These are phyloP conservation scores for Phyllostomus discolor DNA, from an alignment of 2,113 vertebrate genomes.

Conservation along the genomic window DNA sequence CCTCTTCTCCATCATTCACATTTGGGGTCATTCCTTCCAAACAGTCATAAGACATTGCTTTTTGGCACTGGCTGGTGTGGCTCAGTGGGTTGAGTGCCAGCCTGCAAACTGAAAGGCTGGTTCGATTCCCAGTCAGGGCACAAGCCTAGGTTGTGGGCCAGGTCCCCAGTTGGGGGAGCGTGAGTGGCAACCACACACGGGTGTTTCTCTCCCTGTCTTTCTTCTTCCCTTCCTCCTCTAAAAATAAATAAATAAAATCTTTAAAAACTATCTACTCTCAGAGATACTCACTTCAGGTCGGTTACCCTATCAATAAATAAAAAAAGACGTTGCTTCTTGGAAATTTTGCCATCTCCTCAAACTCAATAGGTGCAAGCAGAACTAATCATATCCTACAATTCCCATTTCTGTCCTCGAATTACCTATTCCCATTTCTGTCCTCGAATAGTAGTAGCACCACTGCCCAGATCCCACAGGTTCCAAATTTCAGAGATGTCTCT, in stretches of 20 bases:
- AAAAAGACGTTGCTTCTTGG: background rate
- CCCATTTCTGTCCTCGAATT: background rate
- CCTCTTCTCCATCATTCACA: background rate
- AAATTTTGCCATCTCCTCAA: background rate
- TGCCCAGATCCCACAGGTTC: background rate
- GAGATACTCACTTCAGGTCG: too few species aligned
- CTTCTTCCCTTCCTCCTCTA: too few species aligned
- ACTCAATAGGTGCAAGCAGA: background rate
- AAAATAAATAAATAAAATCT: too few species aligned
- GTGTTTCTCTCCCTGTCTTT: too few species aligned
- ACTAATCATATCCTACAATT: background rate
- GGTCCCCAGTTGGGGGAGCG: too few species aligned
- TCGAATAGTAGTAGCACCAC: background rate
- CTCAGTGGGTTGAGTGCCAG: too few species aligned
- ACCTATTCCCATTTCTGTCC: background rate
- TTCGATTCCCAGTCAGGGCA: too few species aligned
- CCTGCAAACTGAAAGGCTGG: too few species aligned
- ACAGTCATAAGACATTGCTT: background rate
- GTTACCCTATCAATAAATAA: too few species aligned
- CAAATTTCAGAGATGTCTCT: background rate
- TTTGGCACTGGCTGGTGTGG: background rate
- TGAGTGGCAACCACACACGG: too few species aligned
- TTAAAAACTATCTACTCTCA: too few species aligned
- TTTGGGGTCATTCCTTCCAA: background rate
- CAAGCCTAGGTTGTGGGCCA: too few species aligned